Conservation (phyloP, 2,797 vertebrate genomes). For the Parotocinclus haroldoi region DNA sequence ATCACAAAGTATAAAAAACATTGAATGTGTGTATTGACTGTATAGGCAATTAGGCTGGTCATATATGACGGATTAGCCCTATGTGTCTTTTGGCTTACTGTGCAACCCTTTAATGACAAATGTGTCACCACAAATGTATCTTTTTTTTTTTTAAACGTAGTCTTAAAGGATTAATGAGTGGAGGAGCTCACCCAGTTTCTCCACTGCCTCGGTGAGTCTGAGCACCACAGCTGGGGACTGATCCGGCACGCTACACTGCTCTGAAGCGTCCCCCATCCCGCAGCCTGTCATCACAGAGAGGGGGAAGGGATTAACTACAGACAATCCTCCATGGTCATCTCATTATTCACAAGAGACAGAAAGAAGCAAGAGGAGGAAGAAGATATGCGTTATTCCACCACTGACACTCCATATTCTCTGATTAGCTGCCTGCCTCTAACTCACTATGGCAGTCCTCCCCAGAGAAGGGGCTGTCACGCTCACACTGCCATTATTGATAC, state of each 20-base stretch:
- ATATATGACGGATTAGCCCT: constrained; percentile 13
- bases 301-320: constrained; percentile 19
- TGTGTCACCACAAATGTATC: no score
- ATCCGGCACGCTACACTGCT: constrained; percentile 63
- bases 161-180: not conserved
- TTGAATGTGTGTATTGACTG: not conserved
- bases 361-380: constrained; percentile 7
- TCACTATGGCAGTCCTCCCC: constrained; percentile 27
- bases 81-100: not conserved
- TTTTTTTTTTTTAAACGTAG: no score
- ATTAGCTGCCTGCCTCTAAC: constrained; percentile 39
- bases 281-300: constrained; percentile 53
- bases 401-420: constrained; percentile 37
- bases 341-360: constrained; percentile 26
- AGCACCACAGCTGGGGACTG: constrained; percentile 62
- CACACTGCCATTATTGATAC: constrained; percentile 31
- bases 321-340: constrained; percentile 19
- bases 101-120: not conserved
- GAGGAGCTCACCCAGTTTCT: constrained; percentile 66
- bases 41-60: not conserved
- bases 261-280: constrained; percentile 56
- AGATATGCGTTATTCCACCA: constrained; percentile 26
- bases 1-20: not conserved
- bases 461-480: constrained; percentile 40
- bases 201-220: constrained; percentile 70